Conservation (phyloP, 2,113 vertebrate genomes). For the Spizaetus ornatus region DNA sequence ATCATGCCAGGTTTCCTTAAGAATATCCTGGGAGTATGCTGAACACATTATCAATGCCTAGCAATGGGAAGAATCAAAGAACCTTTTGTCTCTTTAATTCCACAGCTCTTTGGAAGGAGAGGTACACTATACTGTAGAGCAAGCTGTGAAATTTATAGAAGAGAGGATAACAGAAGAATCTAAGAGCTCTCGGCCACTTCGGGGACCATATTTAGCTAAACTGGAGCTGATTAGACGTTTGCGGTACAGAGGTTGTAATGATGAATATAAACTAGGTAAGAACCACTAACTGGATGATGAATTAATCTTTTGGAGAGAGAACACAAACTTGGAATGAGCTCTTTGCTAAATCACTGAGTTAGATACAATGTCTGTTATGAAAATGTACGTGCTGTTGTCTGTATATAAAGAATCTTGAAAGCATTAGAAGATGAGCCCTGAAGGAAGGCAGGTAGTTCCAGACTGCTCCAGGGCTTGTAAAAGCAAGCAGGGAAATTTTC, state of each 20-base stretch:
- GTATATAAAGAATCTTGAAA: background rate
- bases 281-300: background rate
- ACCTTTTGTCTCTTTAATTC: background rate
- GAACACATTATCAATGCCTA: background rate
- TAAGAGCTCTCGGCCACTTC: conserved; percentile 81
- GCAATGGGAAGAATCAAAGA: background rate
- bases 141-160: conserved; percentile 89
- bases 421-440: background rate
- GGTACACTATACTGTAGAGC: conserved; percentile 83
- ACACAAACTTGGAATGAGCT: no score
- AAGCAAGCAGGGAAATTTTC: background rate
- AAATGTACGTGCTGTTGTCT: background rate
- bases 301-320: background rate
- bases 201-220: conserved; percentile 89
- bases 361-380: background rate
- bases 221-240: conserved; percentile 89
- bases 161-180: conserved; percentile 82
- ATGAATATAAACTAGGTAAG: conserved; percentile 87
- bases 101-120: conserved; percentile 87
- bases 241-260: conserved; percentile 77
- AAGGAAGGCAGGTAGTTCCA: background rate
- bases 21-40: background rate
- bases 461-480: background rate
- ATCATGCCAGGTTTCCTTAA: background rate
- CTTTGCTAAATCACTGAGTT: background rate